Evolutionary conservation across 2,888 invertebrate genomes (phyloP).

Genomic region (Netelia fuscicornis): DNA sequence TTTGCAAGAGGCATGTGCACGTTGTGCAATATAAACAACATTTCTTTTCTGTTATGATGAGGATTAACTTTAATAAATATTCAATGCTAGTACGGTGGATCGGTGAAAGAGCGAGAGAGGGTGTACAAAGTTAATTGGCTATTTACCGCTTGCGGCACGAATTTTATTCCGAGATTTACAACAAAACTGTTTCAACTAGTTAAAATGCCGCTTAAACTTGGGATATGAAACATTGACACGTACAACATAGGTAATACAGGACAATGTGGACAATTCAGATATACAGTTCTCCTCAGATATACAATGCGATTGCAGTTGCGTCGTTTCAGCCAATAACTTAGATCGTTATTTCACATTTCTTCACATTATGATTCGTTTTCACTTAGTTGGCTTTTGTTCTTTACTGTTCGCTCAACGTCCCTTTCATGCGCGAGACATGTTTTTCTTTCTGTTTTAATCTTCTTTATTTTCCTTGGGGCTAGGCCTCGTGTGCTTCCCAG

Average conservation of each 20-base stretch:
- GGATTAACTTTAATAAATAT: constrained; percentile 53
- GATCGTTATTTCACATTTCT: constrained; percentile 45
- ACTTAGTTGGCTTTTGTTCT: constrained; percentile 41
- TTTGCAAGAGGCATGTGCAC: no score
- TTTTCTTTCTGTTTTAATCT: constrained; percentile 67
- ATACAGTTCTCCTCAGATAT: constrained; percentile 76
- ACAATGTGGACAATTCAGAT: constrained; percentile 82
- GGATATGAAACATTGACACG: constrained; percentile 84
- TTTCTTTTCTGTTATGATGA: constrained; percentile 17
- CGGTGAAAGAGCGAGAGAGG: constrained; percentile 65
- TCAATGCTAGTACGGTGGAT: constrained; percentile 21
- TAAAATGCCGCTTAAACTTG: constrained; percentile 84
- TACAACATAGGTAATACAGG: constrained; percentile 85
- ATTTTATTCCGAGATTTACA: constrained; percentile 84
- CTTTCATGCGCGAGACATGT: constrained; percentile 41
- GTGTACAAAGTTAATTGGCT: constrained; percentile 75
- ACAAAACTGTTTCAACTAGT: constrained; percentile 80
- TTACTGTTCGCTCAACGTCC: constrained; percentile 43
- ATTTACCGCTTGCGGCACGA: constrained; percentile 80
- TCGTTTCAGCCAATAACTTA: constrained; percentile 50
- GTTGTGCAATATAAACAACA: no score
- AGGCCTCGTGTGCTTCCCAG: constrained; percentile 83
- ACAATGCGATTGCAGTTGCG: constrained; percentile 61
- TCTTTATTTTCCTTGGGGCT: constrained; percentile 78
- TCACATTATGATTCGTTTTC: constrained; percentile 45